Evolutionary conservation across 2,888 invertebrate species (phyloP).

Genomic region (Perithous albicinctus): DNA sequence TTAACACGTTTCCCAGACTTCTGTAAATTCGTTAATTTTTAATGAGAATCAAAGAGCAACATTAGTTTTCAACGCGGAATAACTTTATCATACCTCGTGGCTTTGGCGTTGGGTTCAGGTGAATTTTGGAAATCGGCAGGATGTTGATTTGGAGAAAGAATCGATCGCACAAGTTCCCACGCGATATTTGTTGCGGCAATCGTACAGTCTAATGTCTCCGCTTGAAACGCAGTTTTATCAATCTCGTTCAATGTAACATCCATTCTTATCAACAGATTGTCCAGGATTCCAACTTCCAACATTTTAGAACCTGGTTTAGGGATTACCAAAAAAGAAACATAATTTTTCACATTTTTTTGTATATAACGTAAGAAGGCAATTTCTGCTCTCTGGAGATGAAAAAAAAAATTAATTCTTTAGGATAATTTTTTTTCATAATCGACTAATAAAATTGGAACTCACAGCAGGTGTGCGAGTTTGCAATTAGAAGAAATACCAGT

Average conservation of each 20-base stretch:
- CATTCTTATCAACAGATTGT: slow-evolving; percentile 76
- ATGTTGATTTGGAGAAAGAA: slow-evolving; percentile 60
- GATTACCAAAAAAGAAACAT: not conserved
- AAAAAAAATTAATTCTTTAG: no score
- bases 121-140: slow-evolving; percentile 49
- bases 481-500: slow-evolving; percentile 75
- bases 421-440: no score
- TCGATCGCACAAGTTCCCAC: slow-evolving; percentile 73
- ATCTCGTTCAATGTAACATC: no score
- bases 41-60: not conserved
- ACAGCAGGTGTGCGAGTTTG: slow-evolving; percentile 79
- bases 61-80: not conserved
- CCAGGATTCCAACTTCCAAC: slow-evolving; percentile 79
- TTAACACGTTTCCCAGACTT: slow-evolving; percentile 75
- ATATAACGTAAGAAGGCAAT: no score
- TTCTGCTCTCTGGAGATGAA: no score
- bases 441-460: no score
- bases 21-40: slow-evolving; percentile 71
- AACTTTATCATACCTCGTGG: slow-evolving; percentile 75
- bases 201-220: no score
- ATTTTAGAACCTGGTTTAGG: slow-evolving; percentile 79
- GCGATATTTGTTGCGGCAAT: slow-evolving; percentile 72
- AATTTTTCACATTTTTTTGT: no score
- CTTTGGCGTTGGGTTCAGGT: slow-evolving; percentile 59
- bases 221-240: no score